Conservation (phyloP, 2,797 vertebrate genomes). For the Enteromius fasciolatus region DNA sequence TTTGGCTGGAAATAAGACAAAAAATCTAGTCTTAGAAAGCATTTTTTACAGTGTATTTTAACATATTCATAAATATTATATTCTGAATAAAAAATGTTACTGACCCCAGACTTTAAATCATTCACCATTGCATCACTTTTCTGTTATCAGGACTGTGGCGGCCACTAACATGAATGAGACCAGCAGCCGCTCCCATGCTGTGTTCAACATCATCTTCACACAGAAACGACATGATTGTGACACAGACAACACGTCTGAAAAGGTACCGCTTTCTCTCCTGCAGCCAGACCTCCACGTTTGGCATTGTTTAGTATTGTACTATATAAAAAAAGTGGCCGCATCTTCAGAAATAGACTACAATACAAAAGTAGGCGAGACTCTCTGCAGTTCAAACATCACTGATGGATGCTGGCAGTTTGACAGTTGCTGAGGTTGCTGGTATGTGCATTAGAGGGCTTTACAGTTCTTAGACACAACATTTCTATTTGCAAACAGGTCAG, state of each 20-base stretch:
- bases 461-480: constrained; percentile 30
- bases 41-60: no score
- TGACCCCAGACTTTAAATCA: background rate
- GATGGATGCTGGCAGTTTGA: constrained; percentile 27
- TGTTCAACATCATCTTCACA: constrained; percentile 99
- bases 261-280: constrained; percentile 72
- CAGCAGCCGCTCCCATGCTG: constrained; percentile 96
- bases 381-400: background rate
- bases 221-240: constrained; percentile 91
- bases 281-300: background rate
- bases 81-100: no score
- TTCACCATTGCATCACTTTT: background rate
- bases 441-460: constrained; percentile 30
- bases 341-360: background rate
- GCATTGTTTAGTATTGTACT: background rate
- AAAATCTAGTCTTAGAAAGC: no score
- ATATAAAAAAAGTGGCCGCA: background rate
- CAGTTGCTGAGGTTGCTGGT: background rate
- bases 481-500: constrained; percentile 83
- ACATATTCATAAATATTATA: no score
- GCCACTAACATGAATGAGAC: constrained; percentile 99
- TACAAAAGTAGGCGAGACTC: constrained; percentile 9
- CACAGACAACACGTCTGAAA: constrained; percentile 90
- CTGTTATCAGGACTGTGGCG: constrained; percentile 87
- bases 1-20: no score